Evolutionary conservation across 2,797 vertebrate species (phyloP).

Genomic region (Acanthurus leucopareius): DNA sequence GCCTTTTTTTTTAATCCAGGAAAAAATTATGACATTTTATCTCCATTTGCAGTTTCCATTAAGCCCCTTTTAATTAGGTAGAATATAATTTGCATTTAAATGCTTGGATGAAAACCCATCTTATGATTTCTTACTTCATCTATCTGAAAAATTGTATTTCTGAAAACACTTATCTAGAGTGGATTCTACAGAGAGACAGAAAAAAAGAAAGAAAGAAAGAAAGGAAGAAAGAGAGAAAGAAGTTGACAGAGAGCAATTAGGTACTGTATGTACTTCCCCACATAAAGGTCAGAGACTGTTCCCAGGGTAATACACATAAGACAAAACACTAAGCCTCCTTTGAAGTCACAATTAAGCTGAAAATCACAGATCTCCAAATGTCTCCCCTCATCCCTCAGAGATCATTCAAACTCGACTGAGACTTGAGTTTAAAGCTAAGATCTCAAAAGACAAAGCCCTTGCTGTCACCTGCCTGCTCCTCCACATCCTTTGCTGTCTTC

Average conservation of each 20-base stretch:
- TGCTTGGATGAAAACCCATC: conserved; percentile 27
- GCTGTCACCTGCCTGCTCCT: conserved; percentile 14
- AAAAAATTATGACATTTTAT: conserved; percentile 12
- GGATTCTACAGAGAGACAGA: not conserved
- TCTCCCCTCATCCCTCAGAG: conserved; percentile 37
- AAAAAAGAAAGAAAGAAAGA: not conserved
- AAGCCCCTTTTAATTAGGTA: conserved; percentile 12
- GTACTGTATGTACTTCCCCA: conserved; percentile 35
- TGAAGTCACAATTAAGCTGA: conserved; percentile 58
- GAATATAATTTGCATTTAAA: conserved; percentile 35
- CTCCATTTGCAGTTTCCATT: conserved; percentile 44
- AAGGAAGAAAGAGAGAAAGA: conserved; percentile 22
- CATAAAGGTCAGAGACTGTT: conserved; percentile 65
- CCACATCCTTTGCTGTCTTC: conserved; percentile 23
- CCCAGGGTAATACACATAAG: conserved; percentile 55
- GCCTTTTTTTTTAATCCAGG: not conserved
- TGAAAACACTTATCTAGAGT: not conserved
- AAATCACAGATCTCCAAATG: conserved; percentile 58
- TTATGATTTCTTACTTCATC: conserved; percentile 37
- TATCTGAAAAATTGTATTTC: conserved; percentile 12
- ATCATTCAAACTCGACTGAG: conserved; percentile 35
- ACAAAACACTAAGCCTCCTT: conserved; percentile 54
- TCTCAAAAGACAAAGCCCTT: conserved; percentile 46
- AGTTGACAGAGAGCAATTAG: conserved; percentile 48
- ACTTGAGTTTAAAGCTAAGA: conserved; percentile 40